Evolutionary conservation across 1,140 invertebrate genomes (phyloP), one percentile per base, ranked within the genome.

Genomic region (Subanguina moxae): DNA sequence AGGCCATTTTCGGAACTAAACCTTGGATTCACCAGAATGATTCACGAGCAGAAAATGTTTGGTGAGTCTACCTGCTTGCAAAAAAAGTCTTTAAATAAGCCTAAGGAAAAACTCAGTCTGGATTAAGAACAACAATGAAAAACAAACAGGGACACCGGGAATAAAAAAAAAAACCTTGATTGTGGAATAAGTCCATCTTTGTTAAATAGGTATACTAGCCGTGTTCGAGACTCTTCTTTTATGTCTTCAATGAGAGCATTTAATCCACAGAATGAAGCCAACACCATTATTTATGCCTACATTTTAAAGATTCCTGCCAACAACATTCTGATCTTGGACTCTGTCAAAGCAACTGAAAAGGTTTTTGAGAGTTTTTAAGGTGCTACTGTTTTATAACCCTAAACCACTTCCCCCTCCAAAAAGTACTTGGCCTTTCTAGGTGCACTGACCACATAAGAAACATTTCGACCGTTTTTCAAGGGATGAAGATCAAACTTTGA

Each of bases 1-100:
- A 93, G 82, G 91, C 90, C 0, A 91, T 97, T 76, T 97, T 93
- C 78, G 85, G 84, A n/a, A 88, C 88, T 0, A 86, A 84, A 30
- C 90, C 91, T 7, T 80, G 80, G 80, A 76, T 78, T 27, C 66
- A 74, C 62, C 78, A 82, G 46, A 80, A 80, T 38, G 78, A 80
- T 38, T 46, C n/a, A n/a, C n/a, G n/a, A n/a, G n/a, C 73, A 0
- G 62, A 67, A 17, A 32, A 59, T 25, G 73, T 75, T 57, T 80
- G 78, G 79, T 82, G 38, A n/a, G n/a, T n/a, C n/a, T n/a, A n/a
- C n/a, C n/a, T n/a, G n/a, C n/a, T n/a, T n/a, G n/a, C n/a, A n/a
- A n/a, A n/a, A n/a, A n/a, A n/a, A n/a, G n/a, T n/a, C n/a, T n/a
- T n/a, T n/a, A n/a, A n/a, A n/a, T n/a, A n/a, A n/a, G n/a, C n/a